phyloP scores from a whole-genome alignment of 1,140 invertebrate genomes.

The Nasonia longicornis region DNA sequence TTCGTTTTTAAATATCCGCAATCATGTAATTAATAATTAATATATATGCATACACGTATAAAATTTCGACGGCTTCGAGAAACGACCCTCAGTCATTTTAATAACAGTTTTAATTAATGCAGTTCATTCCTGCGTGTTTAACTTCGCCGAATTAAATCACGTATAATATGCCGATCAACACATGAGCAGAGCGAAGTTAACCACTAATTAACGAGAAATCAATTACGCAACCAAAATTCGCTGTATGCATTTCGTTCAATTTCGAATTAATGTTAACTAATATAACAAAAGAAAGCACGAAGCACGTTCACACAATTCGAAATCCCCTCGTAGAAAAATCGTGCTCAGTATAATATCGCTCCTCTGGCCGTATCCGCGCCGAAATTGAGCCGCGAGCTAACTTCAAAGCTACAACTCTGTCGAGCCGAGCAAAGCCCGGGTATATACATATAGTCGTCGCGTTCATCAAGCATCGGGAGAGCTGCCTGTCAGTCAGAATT shows the following conservation, averaged over 20 bases:
- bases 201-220: not conserved
- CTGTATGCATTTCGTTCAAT: too few species aligned
- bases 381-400: not conserved
- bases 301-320: not conserved
- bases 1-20: not conserved
- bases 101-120: not conserved
- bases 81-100: not conserved
- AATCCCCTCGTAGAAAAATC: not conserved
- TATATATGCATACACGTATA: not conserved
- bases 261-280: too few species aligned
- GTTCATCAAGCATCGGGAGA: not conserved
- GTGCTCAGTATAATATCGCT: not conserved
- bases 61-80: not conserved
- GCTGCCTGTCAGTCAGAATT: not conserved
- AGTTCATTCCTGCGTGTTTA: not conserved
- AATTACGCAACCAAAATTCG: too few species aligned
- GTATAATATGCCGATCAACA: not conserved
- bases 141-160: not conserved
- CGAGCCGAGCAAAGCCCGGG: not conserved
- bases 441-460: not conserved
- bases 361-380: too few species aligned
- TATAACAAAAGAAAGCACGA: too few species aligned
- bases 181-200: not conserved
- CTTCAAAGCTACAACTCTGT: not conserved
- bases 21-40: not conserved